phyloP scores from a whole-genome alignment of 2,113 vertebrate species.

The Mastomys natalensis region DNA sequence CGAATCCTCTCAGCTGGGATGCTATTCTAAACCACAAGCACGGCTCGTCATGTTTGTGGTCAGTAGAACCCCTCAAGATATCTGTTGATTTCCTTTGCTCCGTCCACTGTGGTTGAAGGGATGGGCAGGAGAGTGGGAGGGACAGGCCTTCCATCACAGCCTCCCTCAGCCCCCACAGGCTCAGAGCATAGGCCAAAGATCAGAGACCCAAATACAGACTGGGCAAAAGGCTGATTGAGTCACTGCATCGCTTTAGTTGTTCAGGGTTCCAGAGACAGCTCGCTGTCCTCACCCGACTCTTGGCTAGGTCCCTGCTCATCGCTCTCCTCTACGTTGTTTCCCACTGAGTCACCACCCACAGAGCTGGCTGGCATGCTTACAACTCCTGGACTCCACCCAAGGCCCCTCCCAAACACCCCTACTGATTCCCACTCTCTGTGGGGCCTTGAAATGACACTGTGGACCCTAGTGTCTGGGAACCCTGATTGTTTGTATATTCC shows the following conservation, averaged over 20 bases:
- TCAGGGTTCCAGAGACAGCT: not conserved
- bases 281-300: not conserved
- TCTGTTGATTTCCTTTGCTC: constrained; percentile 30
- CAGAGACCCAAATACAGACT: not conserved
- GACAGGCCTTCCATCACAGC: not conserved
- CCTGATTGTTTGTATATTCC: not conserved
- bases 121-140: not conserved
- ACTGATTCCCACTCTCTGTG: not conserved
- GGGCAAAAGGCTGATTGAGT: not conserved
- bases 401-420: not conserved
- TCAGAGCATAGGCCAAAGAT: not conserved
- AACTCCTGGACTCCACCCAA: not conserved
- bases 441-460: not conserved
- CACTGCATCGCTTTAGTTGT: not conserved
- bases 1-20: not conserved
- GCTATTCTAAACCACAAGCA: constrained; percentile 73
- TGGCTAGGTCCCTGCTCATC: not conserved
- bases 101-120: not conserved
- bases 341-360: constrained; percentile 57
- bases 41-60: constrained; percentile 67
- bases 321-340: constrained; percentile 57
- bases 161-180: accelerated
- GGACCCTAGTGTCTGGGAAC: not conserved
- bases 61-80: constrained; percentile 55
- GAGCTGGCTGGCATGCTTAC: constrained; percentile 47